A percentile compares a stretch with the other conserved stretches of the same genome.
phyloP scores from a whole-genome alignment of 1,140 invertebrate species.

The Solen grandis region DNA sequence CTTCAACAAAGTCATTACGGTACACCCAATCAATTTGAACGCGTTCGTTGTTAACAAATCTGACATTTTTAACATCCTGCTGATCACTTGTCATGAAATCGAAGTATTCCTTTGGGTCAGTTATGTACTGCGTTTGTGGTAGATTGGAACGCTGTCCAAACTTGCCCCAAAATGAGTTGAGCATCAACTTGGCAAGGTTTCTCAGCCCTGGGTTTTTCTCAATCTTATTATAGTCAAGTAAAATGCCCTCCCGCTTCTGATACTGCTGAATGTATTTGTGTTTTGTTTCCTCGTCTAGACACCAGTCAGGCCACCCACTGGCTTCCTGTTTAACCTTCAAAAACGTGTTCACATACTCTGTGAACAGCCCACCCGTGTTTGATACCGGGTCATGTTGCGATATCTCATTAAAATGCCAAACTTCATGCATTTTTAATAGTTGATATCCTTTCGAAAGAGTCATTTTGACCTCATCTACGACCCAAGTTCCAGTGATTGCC shows the following conservation, averaged over 20 bases:
- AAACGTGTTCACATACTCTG: too few species aligned
- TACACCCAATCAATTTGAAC: conserved; percentile 10
- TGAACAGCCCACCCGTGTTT: conserved; percentile 36
- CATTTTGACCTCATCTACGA: conserved; percentile 29
- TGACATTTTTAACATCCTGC: conserved; percentile 9
- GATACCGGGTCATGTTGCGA: background rate
- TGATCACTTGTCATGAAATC: conserved; percentile 60
- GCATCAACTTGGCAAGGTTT: conserved; percentile 59
- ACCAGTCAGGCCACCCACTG: conserved; percentile 55
- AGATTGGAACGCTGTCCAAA: conserved; percentile 60
- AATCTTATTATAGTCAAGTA: conserved; percentile 75
- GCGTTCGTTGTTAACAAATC: conserved; percentile 12
- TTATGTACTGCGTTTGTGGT: conserved; percentile 69
- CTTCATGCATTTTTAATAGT: conserved; percentile 2
- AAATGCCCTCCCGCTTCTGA: conserved; percentile 73
- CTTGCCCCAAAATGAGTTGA: conserved; percentile 70
- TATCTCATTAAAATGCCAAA: conserved; percentile 31
- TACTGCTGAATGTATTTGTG: conserved; percentile 76
- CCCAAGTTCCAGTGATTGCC: background rate
- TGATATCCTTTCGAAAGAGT: conserved; percentile 1
- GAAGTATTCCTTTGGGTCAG: conserved; percentile 53
- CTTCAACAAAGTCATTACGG: background rate
- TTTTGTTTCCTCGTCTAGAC: conserved; percentile 50
- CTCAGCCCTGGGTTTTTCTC: conserved; percentile 75
- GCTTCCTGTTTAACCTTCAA: too few species aligned